A percentile compares a stretch with the other conserved stretches of the same genome.
Conservation (phyloP, 2,888 invertebrate species). For the Cremastinae sp. region DNA sequence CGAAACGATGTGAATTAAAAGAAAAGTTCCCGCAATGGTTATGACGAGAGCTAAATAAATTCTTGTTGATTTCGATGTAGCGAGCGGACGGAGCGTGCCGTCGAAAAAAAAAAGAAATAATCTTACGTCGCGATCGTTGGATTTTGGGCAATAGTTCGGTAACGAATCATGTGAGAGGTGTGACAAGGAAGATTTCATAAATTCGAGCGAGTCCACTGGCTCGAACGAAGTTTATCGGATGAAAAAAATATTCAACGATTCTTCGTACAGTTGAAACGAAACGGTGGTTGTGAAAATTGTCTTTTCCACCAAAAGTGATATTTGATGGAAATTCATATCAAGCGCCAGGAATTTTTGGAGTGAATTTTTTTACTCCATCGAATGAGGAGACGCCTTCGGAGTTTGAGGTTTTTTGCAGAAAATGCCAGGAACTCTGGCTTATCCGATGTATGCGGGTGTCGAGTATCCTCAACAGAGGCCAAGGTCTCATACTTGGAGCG, state of each 20-base stretch:
- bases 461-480: constrained; percentile 72
- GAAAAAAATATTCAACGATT: neutral
- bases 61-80: constrained; percentile 1
- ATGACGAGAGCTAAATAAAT: neutral
- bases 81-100: neutral
- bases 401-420: constrained; percentile 44
- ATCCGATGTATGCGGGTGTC: constrained; percentile 77
- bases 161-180: constrained; percentile 19
- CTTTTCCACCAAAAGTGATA: too few relatives aligned
- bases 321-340: too few relatives aligned
- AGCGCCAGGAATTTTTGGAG: neutral
- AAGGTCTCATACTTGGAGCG: constrained; percentile 74
- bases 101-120: neutral
- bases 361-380: neutral
- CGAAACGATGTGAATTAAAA: neutral
- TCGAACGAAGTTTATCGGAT: neutral
- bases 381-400: neutral
- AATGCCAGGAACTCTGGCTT: constrained; percentile 78
- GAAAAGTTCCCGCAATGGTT: neutral
- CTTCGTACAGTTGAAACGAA: too few relatives aligned
- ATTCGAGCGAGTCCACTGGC: constrained; percentile 8
- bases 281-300: too few relatives aligned
- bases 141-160: constrained; percentile 4
- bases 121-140: constrained; percentile 7
- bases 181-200: neutral